These are phyloP conservation scores for Podarcis lilfordi DNA, from an alignment of 2,797 vertebrate species.

Conservation along the genomic window DNA sequence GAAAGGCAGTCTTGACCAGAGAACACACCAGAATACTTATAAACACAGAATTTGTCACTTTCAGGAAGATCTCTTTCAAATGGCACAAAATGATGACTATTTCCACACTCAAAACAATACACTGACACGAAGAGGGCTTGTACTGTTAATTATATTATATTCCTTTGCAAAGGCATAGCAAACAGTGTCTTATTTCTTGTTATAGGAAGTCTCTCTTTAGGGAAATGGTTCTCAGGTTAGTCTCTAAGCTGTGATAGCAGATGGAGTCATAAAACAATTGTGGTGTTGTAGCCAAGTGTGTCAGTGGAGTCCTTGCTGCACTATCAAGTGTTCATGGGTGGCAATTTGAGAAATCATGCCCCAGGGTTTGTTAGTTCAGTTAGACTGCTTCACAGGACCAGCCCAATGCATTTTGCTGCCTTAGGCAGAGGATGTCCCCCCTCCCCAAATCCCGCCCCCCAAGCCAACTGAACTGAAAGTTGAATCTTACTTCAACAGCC, in stretches of 20 bases:
- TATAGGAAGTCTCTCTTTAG: background rate
- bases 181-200: background rate
- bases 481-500: no score
- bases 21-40: background rate
- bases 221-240: background rate
- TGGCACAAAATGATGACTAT: background rate
- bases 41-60: background rate
- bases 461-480: no score
- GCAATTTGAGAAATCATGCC: background rate
- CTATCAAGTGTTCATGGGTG: background rate
- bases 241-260: background rate
- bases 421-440: no score
- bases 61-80: background rate
- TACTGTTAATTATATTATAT: background rate
- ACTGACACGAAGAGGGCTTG: background rate
- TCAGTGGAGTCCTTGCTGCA: background rate
- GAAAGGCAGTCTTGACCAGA: background rate
- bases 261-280: background rate
- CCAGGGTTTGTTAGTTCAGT: background rate
- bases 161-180: background rate
- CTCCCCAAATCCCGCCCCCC: no score
- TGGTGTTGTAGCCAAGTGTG: no score
- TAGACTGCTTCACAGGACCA: no score
- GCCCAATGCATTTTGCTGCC: no score
- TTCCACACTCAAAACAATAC: no score